phyloP scores from a whole-genome alignment of 1,140 invertebrate genomes.

The Drosophila simulans region DNA sequence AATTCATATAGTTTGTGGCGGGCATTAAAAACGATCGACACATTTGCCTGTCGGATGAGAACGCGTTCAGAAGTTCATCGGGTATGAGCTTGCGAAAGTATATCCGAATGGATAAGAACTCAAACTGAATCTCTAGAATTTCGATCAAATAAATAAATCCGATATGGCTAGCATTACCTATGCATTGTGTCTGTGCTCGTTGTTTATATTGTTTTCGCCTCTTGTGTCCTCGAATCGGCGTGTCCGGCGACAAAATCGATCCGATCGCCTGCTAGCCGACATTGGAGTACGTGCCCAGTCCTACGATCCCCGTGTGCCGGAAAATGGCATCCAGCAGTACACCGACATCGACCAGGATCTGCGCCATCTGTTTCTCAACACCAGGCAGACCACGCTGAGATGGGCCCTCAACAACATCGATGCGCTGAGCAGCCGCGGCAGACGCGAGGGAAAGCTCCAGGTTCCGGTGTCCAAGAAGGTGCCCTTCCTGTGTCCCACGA shows the following conservation, averaged over 20 bases:
- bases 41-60: conserved; percentile 61
- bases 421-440: conserved; percentile 17
- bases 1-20: conserved; percentile 25
- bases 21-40: conserved; percentile 55
- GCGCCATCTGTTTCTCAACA: conserved; percentile 40
- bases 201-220: not conserved
- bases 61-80: conserved; percentile 71
- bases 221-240: conserved; percentile 7
- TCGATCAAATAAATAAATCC: not conserved
- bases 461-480: conserved; percentile 7
- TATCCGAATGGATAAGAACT: not conserved
- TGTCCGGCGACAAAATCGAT: conserved; percentile 48
- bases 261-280: conserved; percentile 52
- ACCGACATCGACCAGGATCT: conserved; percentile 52
- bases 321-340: conserved; percentile 52
- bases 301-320: conserved; percentile 23
- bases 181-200: not conserved
- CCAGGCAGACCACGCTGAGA: conserved; percentile 24
- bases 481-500: conserved; percentile 61
- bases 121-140: not conserved
- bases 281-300: conserved; percentile 38
- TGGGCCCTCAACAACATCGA: conserved; percentile 51
- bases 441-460: conserved; percentile 67
- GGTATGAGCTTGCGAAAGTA: not conserved
- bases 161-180: conserved; percentile 1